Evolutionary conservation across 2,113 vertebrate genomes (phyloP).

Genomic region (Nettapus auritus): DNA sequence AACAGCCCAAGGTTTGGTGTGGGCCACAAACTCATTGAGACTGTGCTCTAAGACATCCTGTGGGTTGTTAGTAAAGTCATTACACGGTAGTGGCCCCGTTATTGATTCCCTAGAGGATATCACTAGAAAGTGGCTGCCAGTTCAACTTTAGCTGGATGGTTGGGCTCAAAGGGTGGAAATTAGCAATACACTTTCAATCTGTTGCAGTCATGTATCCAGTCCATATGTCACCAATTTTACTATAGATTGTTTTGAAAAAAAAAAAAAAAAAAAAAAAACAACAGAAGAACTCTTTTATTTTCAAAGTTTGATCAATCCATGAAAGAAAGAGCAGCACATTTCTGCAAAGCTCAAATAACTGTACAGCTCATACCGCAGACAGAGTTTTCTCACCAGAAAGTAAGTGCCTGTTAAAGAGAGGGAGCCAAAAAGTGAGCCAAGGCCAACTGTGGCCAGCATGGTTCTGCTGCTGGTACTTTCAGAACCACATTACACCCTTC

Average conservation of each 20-base stretch:
- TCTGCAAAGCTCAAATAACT: conserved; percentile 37
- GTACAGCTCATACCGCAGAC: background rate
- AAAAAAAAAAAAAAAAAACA: background rate
- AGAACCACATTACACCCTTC: background rate
- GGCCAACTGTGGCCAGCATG: background rate
- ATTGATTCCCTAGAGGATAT: background rate
- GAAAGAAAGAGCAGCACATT: conserved; percentile 48
- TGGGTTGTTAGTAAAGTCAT: background rate
- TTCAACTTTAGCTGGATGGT: background rate
- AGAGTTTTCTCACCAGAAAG: conserved; percentile 17
- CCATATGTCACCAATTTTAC: background rate
- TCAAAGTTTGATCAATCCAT: conserved; percentile 40
- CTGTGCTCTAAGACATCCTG: background rate
- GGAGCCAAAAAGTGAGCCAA: background rate
- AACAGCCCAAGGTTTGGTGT: background rate
- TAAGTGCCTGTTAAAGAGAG: conserved; percentile 1
- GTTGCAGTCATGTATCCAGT: background rate
- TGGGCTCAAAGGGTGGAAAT: background rate
- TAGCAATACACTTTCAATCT: background rate
- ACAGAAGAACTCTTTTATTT: conserved; percentile 61
- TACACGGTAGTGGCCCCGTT: background rate
- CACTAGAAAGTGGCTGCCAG: background rate
- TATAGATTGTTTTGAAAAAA: background rate
- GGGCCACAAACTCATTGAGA: background rate
- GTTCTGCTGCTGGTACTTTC: background rate